phyloP scores from a whole-genome alignment of 2,797 vertebrate species.

The Pteronotus mesoamericanus region DNA sequence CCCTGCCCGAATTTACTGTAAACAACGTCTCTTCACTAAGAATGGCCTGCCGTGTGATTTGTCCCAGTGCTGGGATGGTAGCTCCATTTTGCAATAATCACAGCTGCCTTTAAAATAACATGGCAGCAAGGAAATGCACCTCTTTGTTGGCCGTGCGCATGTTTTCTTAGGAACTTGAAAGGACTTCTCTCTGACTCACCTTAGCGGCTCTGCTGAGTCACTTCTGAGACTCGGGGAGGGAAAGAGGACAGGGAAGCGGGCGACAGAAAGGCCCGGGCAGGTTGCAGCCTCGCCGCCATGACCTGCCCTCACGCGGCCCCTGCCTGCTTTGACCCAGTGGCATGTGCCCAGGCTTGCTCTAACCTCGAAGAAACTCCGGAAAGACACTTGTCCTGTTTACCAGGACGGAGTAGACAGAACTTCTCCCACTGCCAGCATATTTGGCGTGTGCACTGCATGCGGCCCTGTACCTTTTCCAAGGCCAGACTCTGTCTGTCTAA shows the following conservation, averaged over 20 bases:
- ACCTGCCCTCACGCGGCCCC: neutral
- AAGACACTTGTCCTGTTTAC: neutral
- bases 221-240: neutral
- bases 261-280: neutral
- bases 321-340: neutral
- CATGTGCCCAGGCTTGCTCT: neutral
- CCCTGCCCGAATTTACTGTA: constrained; percentile 78
- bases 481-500: neutral
- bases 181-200: constrained; percentile 53
- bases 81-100: constrained; percentile 31
- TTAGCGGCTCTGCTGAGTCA: constrained; percentile 56
- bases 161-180: constrained; percentile 62
- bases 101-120: constrained; percentile 63
- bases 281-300: fast-evolving
- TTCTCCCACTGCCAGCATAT: neutral
- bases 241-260: neutral
- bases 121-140: neutral
- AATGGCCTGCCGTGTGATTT: constrained; percentile 24
- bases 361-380: neutral
- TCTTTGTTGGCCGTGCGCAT: neutral
- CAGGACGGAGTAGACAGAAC: neutral
- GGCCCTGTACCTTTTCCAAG: neutral
- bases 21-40: constrained; percentile 57
- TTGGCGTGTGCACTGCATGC: neutral
- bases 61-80: neutral